Base-by-base conservation (phyloP, 2,113 vertebrate genomes). In the Pachypanchax playfairii region DNA sequence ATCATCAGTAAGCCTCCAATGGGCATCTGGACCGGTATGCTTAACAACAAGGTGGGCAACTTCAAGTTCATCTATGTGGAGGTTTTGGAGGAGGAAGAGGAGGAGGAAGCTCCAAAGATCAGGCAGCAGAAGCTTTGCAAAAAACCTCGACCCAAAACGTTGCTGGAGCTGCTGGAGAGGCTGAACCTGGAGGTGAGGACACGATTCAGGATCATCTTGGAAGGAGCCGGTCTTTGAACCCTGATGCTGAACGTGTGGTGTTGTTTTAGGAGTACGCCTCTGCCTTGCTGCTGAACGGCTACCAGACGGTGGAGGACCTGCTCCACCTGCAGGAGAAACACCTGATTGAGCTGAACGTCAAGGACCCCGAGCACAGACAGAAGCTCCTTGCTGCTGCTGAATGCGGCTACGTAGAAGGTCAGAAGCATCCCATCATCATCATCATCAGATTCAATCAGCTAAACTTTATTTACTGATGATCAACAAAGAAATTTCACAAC, bases 31-130 rank as follows among this genome's bases (percentile, higher is more conserved):
- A 97, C 94, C 0, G 97, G 97, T 52, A 92, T 97, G 93, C 78
- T 98, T 12, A 94, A 96, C 86, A 93, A 94, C 82, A 99, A 95
- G 85, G 94, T 98, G 48, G 97, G 97, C 38, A 98, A 94, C 81
- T 99, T 98, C 85, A 99, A 99, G 85, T 99, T 99, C 81, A 97
- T 99, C 87, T 99, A 99, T 0, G 97, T 98, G 15, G 92, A 98
- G 47, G 66, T 95, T 90, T 56, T 92, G 79, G 66, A 33, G 10
- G 39, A 62, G 25, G 58, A 62, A 1, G 77, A 83, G 52, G 93
- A 96, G 50, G 92, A 93, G 20, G 93, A 95, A 70, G 53, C 62
- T 6, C 83, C 93, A 28, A 95, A 93, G 79, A 92, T 90, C 79
- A 92, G 92, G 75, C 74, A 85, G 0, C 88, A 89, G 29, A 91